phyloP scores from a whole-genome alignment of 2,113 vertebrate genomes.

The Tamias sibiricus region DNA sequence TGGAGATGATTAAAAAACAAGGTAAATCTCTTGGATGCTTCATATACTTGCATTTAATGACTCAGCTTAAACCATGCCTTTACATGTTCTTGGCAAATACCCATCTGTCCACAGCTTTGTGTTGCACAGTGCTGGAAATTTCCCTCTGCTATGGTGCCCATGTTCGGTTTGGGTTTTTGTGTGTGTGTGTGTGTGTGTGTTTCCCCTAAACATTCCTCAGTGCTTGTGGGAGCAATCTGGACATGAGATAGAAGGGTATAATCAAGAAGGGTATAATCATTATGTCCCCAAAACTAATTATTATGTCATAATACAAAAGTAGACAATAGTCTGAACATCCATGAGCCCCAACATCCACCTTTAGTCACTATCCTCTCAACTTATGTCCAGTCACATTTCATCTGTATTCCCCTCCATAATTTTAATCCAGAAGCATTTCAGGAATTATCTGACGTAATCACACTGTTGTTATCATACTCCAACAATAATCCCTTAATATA shows the following conservation, averaged over 20 bases:
- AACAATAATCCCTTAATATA: neutral
- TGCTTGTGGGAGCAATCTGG: neutral
- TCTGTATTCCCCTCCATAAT: neutral
- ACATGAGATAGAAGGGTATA: neutral
- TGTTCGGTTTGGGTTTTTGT: neutral
- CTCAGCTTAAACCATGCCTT: neutral
- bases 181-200: too few species aligned
- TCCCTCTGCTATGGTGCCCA: neutral
- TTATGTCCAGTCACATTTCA: neutral
- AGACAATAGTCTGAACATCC: neutral
- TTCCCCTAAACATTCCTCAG: neutral
- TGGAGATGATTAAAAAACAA: neutral
- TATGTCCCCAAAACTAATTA: neutral
- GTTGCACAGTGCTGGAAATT: too few species aligned
- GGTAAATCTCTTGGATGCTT: neutral
- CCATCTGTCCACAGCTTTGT: neutral
- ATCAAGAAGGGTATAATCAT: neutral
- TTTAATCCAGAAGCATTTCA: neutral
- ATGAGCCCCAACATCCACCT: neutral
- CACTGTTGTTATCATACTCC: neutral
- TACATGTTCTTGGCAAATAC: neutral
- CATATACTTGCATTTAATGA: neutral
- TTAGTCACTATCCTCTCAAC: neutral
- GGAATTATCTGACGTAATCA: neutral
- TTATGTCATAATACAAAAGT: neutral